Percentiles rank a stretch among this genome's conserved stretches.
Conservation (phyloP, 2,113 vertebrate genomes). For the Prunella himalayana region DNA sequence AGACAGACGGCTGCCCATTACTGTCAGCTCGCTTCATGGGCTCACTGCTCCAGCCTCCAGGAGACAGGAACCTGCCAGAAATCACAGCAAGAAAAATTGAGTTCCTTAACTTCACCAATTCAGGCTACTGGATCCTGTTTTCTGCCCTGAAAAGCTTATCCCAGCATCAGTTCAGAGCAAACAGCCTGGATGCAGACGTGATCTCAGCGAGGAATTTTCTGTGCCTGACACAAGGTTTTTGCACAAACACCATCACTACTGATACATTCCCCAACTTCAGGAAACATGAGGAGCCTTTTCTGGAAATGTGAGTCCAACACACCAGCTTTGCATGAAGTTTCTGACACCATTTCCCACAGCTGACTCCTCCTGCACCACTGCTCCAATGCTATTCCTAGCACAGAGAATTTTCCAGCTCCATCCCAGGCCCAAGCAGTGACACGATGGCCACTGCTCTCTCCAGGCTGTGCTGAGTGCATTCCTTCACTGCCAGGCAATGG, state of each 20-base stretch:
- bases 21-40: not conserved
- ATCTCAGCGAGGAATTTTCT: not conserved
- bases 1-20: not conserved
- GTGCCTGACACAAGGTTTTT: not conserved
- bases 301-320: accelerated
- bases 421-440: not conserved
- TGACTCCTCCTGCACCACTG: not conserved
- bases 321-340: not conserved
- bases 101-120: not conserved
- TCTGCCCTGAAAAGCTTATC: not conserved
- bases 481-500: not conserved
- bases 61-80: not conserved
- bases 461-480: not conserved
- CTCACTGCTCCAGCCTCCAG: not conserved
- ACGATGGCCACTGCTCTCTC: not conserved
- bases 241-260: not conserved
- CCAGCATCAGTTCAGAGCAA: not conserved
- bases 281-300: not conserved
- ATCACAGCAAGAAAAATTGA: not conserved
- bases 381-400: not conserved
- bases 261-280: not conserved
- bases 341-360: not conserved
- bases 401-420: not conserved
- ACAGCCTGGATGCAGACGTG: not conserved
- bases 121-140: not conserved